A percentile compares a stretch with the other conserved stretches of the same genome.
Evolutionary conservation across 2,797 vertebrate species (phyloP).

Genomic region (Argyrosomus regius): DNA sequence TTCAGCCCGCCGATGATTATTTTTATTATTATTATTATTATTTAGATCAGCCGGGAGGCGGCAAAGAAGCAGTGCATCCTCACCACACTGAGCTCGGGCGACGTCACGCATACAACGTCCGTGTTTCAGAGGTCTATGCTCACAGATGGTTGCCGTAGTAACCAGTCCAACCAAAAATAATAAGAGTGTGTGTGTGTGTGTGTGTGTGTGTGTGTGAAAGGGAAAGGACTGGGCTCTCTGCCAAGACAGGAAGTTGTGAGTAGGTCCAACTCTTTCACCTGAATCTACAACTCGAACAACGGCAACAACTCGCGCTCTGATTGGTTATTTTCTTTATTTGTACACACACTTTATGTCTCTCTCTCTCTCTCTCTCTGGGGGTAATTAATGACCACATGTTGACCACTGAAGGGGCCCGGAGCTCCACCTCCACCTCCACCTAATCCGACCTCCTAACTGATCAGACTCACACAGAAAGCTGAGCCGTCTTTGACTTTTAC

Average conservation of each 20-base stretch:
- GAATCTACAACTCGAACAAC: constrained; percentile 4
- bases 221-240: constrained; percentile 32
- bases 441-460: constrained; percentile 22
- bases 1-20: no score
- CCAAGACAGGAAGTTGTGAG: constrained; percentile 64
- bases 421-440: constrained; percentile 26
- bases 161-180: constrained; percentile 10
- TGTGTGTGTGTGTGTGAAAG: constrained; percentile 18
- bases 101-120: background rate
- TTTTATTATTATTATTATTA: no score
- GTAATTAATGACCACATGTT: constrained; percentile 39
- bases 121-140: constrained; percentile 20
- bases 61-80: no score
- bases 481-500: no score
- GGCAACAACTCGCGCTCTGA: background rate
- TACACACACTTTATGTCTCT: background rate
- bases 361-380: background rate
- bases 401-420: constrained; percentile 19
- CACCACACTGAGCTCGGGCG: no score
- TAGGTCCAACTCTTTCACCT: constrained; percentile 28
- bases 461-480: constrained; percentile 2
- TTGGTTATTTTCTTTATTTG: background rate
- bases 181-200: constrained; percentile 12
- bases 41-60: no score
- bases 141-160: constrained; percentile 28